Evolutionary conservation across 2,113 vertebrate genomes (phyloP), one percentile per base, ranked within the genome.

Genomic region (Desmodus rotundus): DNA sequence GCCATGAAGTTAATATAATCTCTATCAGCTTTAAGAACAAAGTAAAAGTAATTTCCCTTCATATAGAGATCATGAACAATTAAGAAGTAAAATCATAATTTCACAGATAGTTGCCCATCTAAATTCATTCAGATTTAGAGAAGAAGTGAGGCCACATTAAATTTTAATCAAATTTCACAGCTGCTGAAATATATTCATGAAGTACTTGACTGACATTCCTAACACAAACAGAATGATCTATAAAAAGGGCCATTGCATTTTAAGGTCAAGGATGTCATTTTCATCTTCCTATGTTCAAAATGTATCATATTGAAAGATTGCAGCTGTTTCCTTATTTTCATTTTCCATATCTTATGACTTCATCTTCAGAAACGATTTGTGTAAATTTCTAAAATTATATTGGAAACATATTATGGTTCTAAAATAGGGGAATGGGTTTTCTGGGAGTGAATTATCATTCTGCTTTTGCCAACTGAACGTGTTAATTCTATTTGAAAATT

Each of bases 31-130:
- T 96, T 87, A 93, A 87, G 94, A 96, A 89, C 76, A 97, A 97
- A 96, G 84, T 93, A 97, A 97, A 89, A 97, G 81, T 96, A 91
- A 38, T 68, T 97, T 97, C 63, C 17, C n/a, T 95, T 89, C 89
- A 47, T 97, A 80, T 93, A 94, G 96, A 97, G 95, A 97, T 96
- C 94, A 98, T 86, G 82, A 97, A 90, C 70, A 98, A 98, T 98
- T 98, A 98, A 97, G 33, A 98, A 97, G 89, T 52, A 96, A 98
- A 98, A 97, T 93, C 63, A 97, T 87, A 97, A 96, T 98, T 98
- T 98, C 96, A 97, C 96, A 98, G 95, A 70, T 82, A 98, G 94
- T 68, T 94, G 87, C 85, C 72, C 68, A 96, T 94, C 72, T 97
- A 96, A 98, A 97, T 97, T 63, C 82, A 98, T 96, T 95, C 89